These are phyloP conservation scores for Paraplagusia blochii DNA, from an alignment of 2,113 vertebrate genomes.

Conservation along the genomic window DNA sequence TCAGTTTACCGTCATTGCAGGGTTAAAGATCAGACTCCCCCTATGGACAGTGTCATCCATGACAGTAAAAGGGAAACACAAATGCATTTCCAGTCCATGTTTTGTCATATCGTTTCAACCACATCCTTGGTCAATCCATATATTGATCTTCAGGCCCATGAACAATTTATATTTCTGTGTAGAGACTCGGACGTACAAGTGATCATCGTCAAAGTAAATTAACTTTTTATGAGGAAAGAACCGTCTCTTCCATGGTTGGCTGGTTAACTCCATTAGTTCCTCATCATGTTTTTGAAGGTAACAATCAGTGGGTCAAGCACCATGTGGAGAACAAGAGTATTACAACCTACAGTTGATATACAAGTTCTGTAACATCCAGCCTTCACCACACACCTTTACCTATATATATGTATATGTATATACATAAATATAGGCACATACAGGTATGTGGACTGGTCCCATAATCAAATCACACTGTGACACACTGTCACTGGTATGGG, in stretches of 20 bases:
- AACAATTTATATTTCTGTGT: conserved; percentile 12
- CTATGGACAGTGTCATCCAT: background rate
- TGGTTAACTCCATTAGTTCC: background rate
- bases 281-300: too few relatives aligned
- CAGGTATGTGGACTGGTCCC: too few relatives aligned
- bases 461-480: too few relatives aligned
- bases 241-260: background rate
- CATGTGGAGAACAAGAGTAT: too few relatives aligned
- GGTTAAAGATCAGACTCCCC: conserved; percentile 12
- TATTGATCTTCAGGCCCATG: background rate
- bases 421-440: too few relatives aligned
- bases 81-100: conserved; percentile 2
- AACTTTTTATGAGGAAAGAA: background rate
- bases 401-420: too few relatives aligned
- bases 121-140: conserved; percentile 28
- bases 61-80: background rate
- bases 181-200: conserved; percentile 2
- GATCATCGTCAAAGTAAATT: conserved; percentile 6
- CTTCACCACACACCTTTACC: too few relatives aligned
- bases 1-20: background rate
- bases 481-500: too few relatives aligned
- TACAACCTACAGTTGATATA: too few relatives aligned
- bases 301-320: too few relatives aligned
- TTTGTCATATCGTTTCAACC: conserved; percentile 5
- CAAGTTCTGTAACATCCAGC: too few relatives aligned